Evolutionary conservation across 2,113 vertebrate species (phyloP).

Genomic region (Dipodomys stephensi): DNA sequence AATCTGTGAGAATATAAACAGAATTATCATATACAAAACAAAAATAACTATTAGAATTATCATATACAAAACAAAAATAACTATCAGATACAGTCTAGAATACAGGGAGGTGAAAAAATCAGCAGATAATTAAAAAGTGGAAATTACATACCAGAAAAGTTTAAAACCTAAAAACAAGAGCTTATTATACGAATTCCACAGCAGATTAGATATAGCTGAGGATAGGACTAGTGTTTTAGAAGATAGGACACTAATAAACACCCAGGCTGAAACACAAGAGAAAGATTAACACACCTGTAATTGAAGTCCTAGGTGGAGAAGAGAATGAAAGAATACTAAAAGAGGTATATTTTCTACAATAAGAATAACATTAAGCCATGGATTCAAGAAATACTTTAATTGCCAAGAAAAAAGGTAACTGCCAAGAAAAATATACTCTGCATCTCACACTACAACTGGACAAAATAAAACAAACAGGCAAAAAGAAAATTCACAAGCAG

Average conservation of each 20-base stretch:
- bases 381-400: slow-evolving; percentile 16
- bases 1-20: background rate
- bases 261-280: background rate
- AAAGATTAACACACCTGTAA: background rate
- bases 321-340: background rate
- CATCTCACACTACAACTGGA: background rate
- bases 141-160: background rate
- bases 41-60: background rate
- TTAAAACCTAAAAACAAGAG: slow-evolving; percentile 10
- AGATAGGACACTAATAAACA: background rate
- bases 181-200: background rate
- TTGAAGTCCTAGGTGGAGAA: background rate
- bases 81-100: background rate
- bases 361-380: slow-evolving; percentile 4
- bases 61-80: background rate
- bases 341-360: background rate
- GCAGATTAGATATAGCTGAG: background rate
- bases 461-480: background rate
- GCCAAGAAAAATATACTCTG: background rate
- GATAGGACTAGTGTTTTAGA: background rate
- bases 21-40: background rate
- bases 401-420: background rate
- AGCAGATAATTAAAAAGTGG: background rate
- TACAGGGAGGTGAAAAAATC: background rate
- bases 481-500: background rate